Base-by-base conservation (phyloP, 2,888 invertebrate genomes). In the Lordiphosa andalusiaca region DNA sequence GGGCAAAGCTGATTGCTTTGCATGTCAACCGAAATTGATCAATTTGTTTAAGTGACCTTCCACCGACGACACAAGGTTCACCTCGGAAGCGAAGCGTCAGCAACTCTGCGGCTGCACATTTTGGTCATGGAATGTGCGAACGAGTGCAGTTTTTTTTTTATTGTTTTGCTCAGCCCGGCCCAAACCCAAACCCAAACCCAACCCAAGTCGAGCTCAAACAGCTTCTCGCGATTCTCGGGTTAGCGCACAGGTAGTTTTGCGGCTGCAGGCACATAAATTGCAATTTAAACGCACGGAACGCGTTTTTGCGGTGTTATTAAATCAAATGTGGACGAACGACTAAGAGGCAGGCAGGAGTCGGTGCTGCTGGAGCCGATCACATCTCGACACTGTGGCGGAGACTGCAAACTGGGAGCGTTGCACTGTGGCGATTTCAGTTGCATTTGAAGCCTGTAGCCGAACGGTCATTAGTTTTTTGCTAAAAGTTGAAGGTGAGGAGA, bases 141-240 rank as follows among this genome's bases (percentile, higher is more conserved):
- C 72, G 61, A 68, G 55, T 74, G 84, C 77, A 84, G 51, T 68
- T 74, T 66, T 82, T n/a, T n/a, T n/a, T n/a, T n/a, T n/a, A n/a
- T n/a, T 67, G 58, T 7, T 6, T 6, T 7, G 25, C 25, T 2
- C 25, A 7, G 6, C 16, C 16, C 16, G 16, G 16, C 16, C 16
- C 16, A 25, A 25, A 6, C 2, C 25, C 2, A 2, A 6, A 25
- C 6, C 47, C 53, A 33, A 37, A n/a, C 33, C 16, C 40, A 49
- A 16, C 1, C 16, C 16, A 46, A 39, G 30, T 37, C 44, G 36
- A 54, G 50, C 51, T 23, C 36, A 49, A 25, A 23, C 66, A 53
- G 39, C 19, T 23, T 30, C 30, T 44, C 33, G 30, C 33, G 40
- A 52, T 40, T 39, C 47, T 37, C 69, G 69, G 81, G 60, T 65